Percentiles rank a stretch among this genome's conserved stretches.
Conservation (phyloP, 92 coral and sea anemone genomes). For the Siderastrea radians region DNA sequence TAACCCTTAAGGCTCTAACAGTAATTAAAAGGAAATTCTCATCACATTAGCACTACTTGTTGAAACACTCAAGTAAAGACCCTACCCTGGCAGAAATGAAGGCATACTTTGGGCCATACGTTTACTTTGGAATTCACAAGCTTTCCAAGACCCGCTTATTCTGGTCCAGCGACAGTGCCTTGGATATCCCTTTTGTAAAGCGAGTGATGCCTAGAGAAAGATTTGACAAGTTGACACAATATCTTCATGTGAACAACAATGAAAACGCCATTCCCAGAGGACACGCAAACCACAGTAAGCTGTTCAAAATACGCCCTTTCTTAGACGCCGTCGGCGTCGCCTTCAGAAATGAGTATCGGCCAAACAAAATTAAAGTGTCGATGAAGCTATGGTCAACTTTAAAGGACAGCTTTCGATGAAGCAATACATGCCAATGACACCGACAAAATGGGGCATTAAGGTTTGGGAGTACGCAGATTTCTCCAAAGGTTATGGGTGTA, state of each 20-base stretch:
- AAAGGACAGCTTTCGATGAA: not conserved
- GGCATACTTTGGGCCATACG: too few species aligned
- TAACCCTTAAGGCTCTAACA: too few species aligned
- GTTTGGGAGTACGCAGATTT: not conserved
- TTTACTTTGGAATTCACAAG: too few species aligned
- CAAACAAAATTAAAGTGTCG: not conserved
- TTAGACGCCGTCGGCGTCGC: too few species aligned
- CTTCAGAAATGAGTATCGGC: not conserved
- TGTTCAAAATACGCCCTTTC: slow-evolving; percentile 31
- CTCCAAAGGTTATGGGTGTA: not conserved
- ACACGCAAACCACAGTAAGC: slow-evolving; percentile 20
- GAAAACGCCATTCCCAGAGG: slow-evolving; percentile 25
- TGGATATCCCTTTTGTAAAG: slow-evolving; percentile 42
- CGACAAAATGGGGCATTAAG: not conserved
- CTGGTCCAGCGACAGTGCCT: slow-evolving; percentile 41
- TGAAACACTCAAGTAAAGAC: too few species aligned
- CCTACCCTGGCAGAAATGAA: too few species aligned
- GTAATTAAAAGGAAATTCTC: too few species aligned
- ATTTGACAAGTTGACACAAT: slow-evolving; percentile 26
- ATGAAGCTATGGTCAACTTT: not conserved
- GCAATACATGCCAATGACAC: not conserved
- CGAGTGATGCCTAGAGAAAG: slow-evolving; percentile 47
- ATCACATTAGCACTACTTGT: too few species aligned
- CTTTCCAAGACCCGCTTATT: slow-evolving; percentile 33
- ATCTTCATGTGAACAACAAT: slow-evolving; percentile 52